Evolutionary conservation across 2,113 vertebrate species (phyloP).

Genomic region (Cyrtonyx montezumae): DNA sequence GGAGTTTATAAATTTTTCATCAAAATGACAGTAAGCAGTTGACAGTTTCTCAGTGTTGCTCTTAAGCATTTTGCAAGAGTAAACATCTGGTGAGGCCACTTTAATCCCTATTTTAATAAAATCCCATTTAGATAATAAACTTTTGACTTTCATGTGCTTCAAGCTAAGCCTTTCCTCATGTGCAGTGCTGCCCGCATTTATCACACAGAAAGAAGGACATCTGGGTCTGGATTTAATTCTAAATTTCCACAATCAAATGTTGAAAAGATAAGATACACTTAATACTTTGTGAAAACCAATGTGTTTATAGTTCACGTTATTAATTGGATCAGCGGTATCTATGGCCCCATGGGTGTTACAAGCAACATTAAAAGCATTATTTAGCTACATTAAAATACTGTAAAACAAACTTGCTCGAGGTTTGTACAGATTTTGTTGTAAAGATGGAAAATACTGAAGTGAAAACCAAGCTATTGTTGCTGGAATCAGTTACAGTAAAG

Average conservation of each 20-base stretch:
- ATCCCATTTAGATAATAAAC: constrained; percentile 46
- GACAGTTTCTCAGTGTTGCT: neutral
- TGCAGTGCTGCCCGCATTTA: neutral
- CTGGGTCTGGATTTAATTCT: constrained; percentile 51
- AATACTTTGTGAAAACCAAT: neutral
- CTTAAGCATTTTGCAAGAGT: neutral
- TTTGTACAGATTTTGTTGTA: neutral
- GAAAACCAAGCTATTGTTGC: neutral
- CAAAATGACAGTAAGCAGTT: neutral
- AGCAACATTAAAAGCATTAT: neutral
- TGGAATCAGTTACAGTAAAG: constrained; percentile 1
- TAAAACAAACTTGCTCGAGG: neutral
- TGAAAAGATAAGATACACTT: constrained; percentile 4
- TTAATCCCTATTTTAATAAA: constrained; percentile 49
- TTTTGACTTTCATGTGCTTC: constrained; percentile 32
- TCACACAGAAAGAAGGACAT: constrained; percentile 1
- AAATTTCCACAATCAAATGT: neutral
- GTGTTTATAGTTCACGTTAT: constrained; percentile 31
- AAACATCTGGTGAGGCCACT: constrained; percentile 15
- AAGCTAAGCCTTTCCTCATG: constrained; percentile 50
- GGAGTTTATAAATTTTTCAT: neutral
- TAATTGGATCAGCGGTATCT: constrained; percentile 28
- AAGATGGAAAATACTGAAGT: neutral
- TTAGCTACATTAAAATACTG: neutral
- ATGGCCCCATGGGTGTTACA: neutral